Evolutionary conservation across 2,797 vertebrate species (phyloP).

Genomic region (Spondyliosoma cantharus): DNA sequence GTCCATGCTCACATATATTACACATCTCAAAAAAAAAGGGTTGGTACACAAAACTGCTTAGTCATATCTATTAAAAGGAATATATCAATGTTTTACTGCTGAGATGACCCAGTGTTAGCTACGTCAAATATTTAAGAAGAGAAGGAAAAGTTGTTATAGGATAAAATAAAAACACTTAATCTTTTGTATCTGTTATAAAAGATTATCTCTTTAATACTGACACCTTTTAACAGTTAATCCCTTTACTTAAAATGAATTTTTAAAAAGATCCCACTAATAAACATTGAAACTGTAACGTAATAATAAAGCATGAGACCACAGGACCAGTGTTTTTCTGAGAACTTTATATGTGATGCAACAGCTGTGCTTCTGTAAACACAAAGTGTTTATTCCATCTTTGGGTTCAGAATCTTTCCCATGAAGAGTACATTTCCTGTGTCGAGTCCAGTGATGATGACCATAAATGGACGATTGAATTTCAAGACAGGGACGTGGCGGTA

Average conservation of each 20-base stretch:
- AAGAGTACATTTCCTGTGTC: conserved; percentile 77
- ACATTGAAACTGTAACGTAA: neutral
- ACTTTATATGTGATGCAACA: conserved; percentile 34
- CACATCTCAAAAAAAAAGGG: neutral
- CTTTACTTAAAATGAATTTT: neutral
- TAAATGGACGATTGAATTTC: conserved; percentile 87
- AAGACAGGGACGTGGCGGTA: conserved; percentile 62
- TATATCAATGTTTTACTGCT: neutral
- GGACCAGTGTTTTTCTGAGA: neutral
- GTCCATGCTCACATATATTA: neutral
- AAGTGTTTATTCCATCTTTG: conserved; percentile 55
- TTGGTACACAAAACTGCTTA: neutral
- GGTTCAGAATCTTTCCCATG: conserved; percentile 80
- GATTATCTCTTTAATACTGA: neutral
- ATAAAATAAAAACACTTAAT: neutral
- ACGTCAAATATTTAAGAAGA: neutral
- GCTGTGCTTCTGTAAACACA: conserved; percentile 4
- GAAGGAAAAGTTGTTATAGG: neutral
- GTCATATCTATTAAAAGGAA: neutral
- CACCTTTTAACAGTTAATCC: neutral
- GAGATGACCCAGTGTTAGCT: no score
- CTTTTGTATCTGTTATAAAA: neutral
- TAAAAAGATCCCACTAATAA: neutral
- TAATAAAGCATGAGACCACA: conserved; percentile 23
- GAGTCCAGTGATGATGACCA: conserved; percentile 87